phyloP scores from a whole-genome alignment of 2,797 vertebrate genomes.

The Girardinus metallicus region DNA sequence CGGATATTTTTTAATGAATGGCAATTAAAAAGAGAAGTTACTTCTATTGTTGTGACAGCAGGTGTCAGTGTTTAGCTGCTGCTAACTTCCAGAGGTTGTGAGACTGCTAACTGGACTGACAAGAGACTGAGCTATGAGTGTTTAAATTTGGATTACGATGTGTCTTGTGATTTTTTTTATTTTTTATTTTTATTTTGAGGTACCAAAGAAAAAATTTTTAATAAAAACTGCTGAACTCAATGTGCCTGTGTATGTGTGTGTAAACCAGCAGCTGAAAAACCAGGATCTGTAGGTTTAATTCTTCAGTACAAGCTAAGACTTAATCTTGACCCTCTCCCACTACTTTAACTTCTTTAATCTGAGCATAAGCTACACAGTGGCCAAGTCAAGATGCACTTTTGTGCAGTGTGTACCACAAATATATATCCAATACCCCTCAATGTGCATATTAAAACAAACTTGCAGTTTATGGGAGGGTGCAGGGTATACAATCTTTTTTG shows the following conservation, averaged over 20 bases:
- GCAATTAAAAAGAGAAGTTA: conserved; percentile 1
- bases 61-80: conserved; percentile 70
- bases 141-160: not conserved
- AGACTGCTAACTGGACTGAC: not conserved
- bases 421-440: not conserved
- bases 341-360: not conserved
- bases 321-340: not conserved
- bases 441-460: not conserved
- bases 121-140: not conserved
- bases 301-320: not conserved
- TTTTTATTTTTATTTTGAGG: not conserved
- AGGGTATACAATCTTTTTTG: not conserved
- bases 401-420: not conserved
- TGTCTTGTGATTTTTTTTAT: not conserved
- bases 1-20: not conserved
- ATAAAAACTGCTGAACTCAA: conserved; percentile 27
- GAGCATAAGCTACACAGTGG: not conserved
- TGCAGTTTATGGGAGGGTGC: not conserved
- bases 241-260: conserved; percentile 1
- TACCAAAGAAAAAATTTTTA: not conserved
- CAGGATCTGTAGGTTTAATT: not conserved
- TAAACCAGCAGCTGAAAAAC: conserved; percentile 6
- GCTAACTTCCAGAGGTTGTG: conserved; percentile 26
- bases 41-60: conserved; percentile 25
- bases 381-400: not conserved